These are phyloP conservation scores for Andrena haemorrhoa DNA, from an alignment of 2,888 invertebrate genomes.

Conservation along the genomic window DNA sequence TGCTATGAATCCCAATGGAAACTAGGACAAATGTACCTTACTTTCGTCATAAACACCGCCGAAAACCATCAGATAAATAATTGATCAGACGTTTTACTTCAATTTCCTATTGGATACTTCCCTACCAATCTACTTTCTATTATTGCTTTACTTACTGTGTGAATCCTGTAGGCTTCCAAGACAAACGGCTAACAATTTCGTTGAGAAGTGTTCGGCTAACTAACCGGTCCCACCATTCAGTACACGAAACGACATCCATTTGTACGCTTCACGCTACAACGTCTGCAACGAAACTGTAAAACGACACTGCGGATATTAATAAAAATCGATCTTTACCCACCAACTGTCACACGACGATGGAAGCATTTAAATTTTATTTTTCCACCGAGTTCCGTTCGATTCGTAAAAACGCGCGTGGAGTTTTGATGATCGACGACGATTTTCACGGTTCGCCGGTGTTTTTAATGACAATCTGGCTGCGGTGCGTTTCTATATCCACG, in stretches of 20 bases:
- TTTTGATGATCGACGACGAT: slow-evolving; percentile 36
- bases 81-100: too few relatives aligned
- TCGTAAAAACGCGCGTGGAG: slow-evolving; percentile 5
- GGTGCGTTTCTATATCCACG: slow-evolving; percentile 1
- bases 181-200: too few relatives aligned
- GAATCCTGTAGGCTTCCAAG: too few relatives aligned
- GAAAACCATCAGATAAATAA: too few relatives aligned
- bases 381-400: background rate
- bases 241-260: background rate
- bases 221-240: background rate
- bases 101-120: too few relatives aligned
- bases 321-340: background rate
- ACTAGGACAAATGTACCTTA: too few relatives aligned
- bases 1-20: too few relatives aligned
- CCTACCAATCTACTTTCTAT: too few relatives aligned
- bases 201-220: background rate
- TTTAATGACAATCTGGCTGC: slow-evolving; percentile 24
- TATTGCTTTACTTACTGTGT: too few relatives aligned
- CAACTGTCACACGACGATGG: background rate
- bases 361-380: slow-evolving; percentile 6
- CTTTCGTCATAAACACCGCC: too few relatives aligned
- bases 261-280: background rate
- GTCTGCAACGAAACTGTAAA: background rate
- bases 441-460: slow-evolving; percentile 26
- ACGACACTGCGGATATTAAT: background rate